Percentiles rank a stretch among this genome's conserved stretches.
Evolutionary conservation across 2,113 vertebrate species (phyloP).

Genomic region (Pithys albifrons): DNA sequence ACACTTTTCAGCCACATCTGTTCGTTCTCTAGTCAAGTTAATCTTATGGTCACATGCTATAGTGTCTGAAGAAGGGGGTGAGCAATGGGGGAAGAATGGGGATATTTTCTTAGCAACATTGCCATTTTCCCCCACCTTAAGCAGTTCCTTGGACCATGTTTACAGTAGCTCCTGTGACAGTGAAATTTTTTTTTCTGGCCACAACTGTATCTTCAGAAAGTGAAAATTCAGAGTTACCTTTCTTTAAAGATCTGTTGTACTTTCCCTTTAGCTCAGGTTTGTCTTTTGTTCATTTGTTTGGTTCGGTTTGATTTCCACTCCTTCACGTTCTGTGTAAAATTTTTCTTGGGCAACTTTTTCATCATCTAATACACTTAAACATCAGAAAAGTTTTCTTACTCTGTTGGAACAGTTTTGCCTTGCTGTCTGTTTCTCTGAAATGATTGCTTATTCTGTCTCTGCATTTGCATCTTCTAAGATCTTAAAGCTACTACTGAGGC

Average conservation of each 20-base stretch:
- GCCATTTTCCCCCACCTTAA: not conserved
- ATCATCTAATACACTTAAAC: not conserved
- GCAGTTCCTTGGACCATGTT: not conserved
- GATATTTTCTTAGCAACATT: not conserved
- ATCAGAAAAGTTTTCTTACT: not conserved
- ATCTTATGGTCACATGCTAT: not conserved
- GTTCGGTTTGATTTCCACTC: not conserved
- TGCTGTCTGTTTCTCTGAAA: not conserved
- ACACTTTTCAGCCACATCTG: not conserved
- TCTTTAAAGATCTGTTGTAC: not conserved
- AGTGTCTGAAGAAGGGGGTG: not conserved
- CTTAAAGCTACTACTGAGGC: not conserved
- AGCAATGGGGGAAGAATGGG: not conserved
- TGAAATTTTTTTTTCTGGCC: not conserved
- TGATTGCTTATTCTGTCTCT: not conserved
- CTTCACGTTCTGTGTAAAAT: not conserved
- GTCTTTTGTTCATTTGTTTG: not conserved
- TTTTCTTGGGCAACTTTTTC: not conserved
- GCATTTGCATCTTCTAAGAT: not conserved
- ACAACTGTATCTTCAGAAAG: not conserved
- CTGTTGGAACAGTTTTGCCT: not conserved
- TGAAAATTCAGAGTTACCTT: not conserved
- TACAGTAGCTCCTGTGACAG: not conserved
- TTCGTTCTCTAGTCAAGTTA: not conserved
- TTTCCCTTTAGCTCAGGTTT: not conserved